Percentiles rank a stretch among this genome's conserved stretches.
Conservation (phyloP, 2,113 vertebrate genomes). For the Aleadryas rufinucha region DNA sequence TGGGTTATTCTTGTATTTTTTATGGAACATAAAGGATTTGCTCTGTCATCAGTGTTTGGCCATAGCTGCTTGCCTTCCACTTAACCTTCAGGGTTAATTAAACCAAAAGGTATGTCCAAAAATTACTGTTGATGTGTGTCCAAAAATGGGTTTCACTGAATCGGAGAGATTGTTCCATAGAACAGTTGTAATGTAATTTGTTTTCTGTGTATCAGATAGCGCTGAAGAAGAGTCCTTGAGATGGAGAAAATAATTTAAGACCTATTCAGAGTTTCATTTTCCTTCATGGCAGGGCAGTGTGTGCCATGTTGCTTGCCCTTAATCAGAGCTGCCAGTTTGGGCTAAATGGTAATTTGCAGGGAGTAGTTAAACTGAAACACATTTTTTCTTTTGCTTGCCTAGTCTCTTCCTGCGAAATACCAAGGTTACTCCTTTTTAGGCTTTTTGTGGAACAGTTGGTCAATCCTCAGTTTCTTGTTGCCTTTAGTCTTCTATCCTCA, state of each 20-base stretch:
- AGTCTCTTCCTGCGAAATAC: background rate
- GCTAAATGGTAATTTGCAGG: background rate
- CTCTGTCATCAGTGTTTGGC: background rate
- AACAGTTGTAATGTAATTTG: background rate
- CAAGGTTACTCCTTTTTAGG: background rate
- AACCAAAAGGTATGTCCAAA: background rate
- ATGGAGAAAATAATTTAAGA: background rate
- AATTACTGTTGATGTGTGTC: background rate
- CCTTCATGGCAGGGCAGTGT: background rate
- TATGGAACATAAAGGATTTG: background rate
- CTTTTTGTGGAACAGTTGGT: background rate
- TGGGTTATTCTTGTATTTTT: background rate
- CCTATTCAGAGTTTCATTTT: background rate
- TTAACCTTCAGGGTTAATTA: slow-evolving; percentile 42
- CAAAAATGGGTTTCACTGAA: background rate
- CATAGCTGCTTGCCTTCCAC: slow-evolving; percentile 1
- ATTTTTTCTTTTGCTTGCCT: background rate
- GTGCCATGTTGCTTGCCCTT: background rate
- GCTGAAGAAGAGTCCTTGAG: background rate
- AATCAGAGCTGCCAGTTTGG: background rate
- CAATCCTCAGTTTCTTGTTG: background rate
- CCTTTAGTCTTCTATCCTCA: background rate
- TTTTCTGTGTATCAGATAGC: background rate
- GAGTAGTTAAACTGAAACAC: background rate
- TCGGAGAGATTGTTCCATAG: background rate